Evolutionary conservation across 2,113 vertebrate genomes (phyloP), one percentile per base, ranked within the genome.

Genomic region (Mastomys natalensis): DNA sequence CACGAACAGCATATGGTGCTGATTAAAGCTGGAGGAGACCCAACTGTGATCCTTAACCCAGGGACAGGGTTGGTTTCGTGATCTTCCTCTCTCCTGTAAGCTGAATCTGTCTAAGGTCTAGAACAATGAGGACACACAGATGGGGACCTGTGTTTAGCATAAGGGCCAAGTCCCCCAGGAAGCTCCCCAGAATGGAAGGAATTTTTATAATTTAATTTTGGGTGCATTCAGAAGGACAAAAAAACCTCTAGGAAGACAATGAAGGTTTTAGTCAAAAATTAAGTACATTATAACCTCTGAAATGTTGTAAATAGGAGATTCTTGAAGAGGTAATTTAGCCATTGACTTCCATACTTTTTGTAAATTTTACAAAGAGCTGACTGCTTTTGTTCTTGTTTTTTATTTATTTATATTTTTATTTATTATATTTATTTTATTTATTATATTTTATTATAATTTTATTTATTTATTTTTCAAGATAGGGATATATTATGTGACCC

Each of bases 21-120:
- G 95, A 97, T 98, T 98, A 98, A 97, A 98, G 80, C 13, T 97
- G 73, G 96, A 97, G 96, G 96, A 97, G 91, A 96, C 92, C 84
- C 0, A 68, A 89, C 97, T 62, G 89, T 93, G 97, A 84, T 97
- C 96, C 88, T 96, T 94, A 96, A 97, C 97, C 95, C 97, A 93
- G 93, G 95, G 96, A 97, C 95, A 1, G 55, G 88, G 96, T 95
- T 93, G 87, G 88, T 97, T 98, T 97, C 96, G 95, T 89, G 93
- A 91, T 97, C 70, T 53, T 78, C 86, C 86, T 62, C 88, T 90
- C 55, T 89, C 81, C 86, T 93, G 51, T 82, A 92, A 92, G 86
- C 5, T 78, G 60, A 92, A 64, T 88, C 84, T 90, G 86, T 82
- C 7, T 5, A 94, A 81, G 24, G 76, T 53, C 89, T 58, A 84